Base-by-base conservation (phyloP, 92 coral and sea anemone genomes). In the Phymanthus crucifer region DNA sequence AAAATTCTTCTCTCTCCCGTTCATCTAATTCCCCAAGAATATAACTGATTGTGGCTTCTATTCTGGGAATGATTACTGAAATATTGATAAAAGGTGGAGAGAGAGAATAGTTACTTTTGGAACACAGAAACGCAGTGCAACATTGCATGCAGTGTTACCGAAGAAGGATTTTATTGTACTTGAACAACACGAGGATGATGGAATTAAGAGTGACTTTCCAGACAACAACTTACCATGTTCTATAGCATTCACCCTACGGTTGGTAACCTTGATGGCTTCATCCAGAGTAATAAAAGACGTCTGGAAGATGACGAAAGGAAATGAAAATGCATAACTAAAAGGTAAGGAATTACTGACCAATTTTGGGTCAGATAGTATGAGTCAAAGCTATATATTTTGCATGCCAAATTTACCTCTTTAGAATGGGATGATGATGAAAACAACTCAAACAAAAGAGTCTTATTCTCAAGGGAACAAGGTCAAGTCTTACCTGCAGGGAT, bases 231-330 rank as follows among this genome's bases (percentile, higher is more conserved):
- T 72, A 96, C 99, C 99, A 93, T 96, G 94, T 84, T 96, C 99
- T 73, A 96, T 96, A 61, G 99, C 99, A 87, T 96, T 96, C 34
- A 96, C 99, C 72, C 99, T 89, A 27, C 99, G 94, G 72, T 96
- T 96, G 38, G 99, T 96, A 64, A 96, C 80, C 85, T 96, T 96
- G 69, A 96, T 96, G 12, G 99, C 99, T 66, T 96, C 99, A 80
- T 96, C 99, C 43, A 96, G 82, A 26, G 99, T 96, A 34, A 96
- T 90, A 81, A 96, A 96, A 19, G 99, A 88, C 33, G 99, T 96
- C 98, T 96, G 83, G 52, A 87, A 86, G 37, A 54, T 40, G 26
- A 76, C 46, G 47, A 35, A 17, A 8, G 34, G 34, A 21, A 54
- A 19, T 54, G 64, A 3, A 19, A 54, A 27, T 9, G 26, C 4